Evolutionary conservation across 2,113 vertebrate genomes (phyloP), one percentile per base, ranked within the genome.

Genomic region (Colaptes auratus): DNA sequence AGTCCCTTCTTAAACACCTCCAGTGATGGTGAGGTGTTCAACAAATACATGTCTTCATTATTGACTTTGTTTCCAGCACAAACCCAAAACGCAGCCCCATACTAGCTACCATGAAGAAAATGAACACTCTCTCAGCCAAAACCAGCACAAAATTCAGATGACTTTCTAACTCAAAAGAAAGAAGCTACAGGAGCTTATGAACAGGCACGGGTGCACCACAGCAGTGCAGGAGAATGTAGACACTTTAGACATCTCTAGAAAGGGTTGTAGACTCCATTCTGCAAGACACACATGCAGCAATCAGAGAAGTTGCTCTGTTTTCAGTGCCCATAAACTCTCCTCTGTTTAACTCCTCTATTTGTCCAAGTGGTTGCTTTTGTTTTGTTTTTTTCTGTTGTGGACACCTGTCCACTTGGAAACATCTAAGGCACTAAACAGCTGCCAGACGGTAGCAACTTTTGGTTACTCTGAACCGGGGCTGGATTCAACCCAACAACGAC

Each of bases 351-450:
- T 4, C 8, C 20, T 74, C 13, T 71, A 35, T 64, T 88, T 66
- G 8, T 42, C 33, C 6, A 86, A 36, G 48, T 66, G 67, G 63
- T 16, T 59, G 75, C 52, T 53, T 16, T 7, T 9, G 21, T 50
- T 50, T 50, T 21, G 12, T 21, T 63, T 35, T 16, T 4, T 2
- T 2, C 18, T 82, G 16, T 71, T 64, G 19, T 48, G 15, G 61
- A 88, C 33, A 86, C 48, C 30, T 75, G 61, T 84, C 65, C 44
- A 27, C 80, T 88, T 93, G 70, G 76, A 95, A 95, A 81, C 39
- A 71, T 50, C 36, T 90, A 78, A 90, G 36, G 15, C 53, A 75
- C 69, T 64, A 93, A 94, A 72, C 36, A 90, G 33, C 88, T 95
- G 69, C 72, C 66, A 92, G 48, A 74, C 4, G 0, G 23, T 28